phyloP scores from a whole-genome alignment of 2,888 invertebrate species.

The Agrilus mali region DNA sequence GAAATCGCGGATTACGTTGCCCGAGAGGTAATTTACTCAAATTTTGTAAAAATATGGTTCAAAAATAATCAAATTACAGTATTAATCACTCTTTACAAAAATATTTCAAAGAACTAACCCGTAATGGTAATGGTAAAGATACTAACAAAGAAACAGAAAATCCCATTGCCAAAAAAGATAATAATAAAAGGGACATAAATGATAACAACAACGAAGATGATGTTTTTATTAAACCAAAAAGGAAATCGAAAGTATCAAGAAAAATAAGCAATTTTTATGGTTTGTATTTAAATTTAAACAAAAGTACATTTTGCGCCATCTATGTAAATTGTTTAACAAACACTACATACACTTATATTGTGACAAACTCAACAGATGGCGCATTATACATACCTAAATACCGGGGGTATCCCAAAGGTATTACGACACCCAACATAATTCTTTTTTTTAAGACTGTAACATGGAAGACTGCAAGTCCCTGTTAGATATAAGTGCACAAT shows the following conservation, averaged over 20 bases:
- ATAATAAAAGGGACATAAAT: background rate
- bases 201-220: no score
- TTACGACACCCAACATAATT: background rate
- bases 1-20: constrained; percentile 5
- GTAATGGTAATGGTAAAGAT: no score
- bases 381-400: background rate
- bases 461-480: constrained; percentile 15
- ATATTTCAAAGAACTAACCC: no score
- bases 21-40: constrained; percentile 5
- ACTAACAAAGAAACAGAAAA: no score
- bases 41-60: background rate
- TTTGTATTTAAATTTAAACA: no score
- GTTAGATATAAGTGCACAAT: constrained; percentile 25
- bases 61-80: background rate
- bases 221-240: no score
- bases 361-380: background rate
- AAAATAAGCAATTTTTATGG: no score
- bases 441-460: background rate
- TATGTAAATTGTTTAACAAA: background rate
- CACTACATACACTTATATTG: background rate
- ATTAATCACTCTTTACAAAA: background rate
- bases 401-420: background rate
- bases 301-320: background rate
- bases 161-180: background rate
- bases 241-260: no score